phyloP scores from a whole-genome alignment of 2,113 vertebrate genomes.

The Prietella phreatophila region DNA sequence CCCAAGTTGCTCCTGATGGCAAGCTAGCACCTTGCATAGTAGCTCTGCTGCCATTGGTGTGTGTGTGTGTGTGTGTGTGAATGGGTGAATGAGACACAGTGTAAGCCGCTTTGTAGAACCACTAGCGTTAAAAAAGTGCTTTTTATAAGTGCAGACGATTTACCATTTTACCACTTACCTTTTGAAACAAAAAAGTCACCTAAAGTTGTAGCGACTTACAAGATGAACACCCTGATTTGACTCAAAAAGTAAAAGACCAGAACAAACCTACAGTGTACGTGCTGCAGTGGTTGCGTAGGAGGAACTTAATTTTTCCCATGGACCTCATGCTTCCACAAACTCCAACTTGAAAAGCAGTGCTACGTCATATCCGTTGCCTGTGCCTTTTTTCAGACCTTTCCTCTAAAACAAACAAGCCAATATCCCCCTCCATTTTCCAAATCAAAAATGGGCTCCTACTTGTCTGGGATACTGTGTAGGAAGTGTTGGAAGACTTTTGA shows the following conservation, averaged over 20 bases:
- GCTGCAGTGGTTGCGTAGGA: conserved; percentile 11
- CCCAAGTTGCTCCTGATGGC: too few relatives aligned
- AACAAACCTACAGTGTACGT: background rate
- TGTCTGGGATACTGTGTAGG: background rate
- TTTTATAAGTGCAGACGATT: too few relatives aligned
- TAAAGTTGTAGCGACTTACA: background rate
- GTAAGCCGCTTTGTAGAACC: too few relatives aligned
- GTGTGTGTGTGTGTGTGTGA: too few relatives aligned
- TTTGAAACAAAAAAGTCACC: background rate
- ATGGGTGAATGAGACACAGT: too few relatives aligned
- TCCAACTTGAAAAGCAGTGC: background rate
- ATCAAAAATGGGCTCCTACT: background rate
- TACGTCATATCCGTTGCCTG: conserved; percentile 5
- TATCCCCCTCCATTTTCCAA: conserved; percentile 1
- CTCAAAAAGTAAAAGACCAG: conserved; percentile 11
- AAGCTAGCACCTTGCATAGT: too few relatives aligned
- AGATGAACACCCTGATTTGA: background rate
- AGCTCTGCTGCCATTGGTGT: background rate
- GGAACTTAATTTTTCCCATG: conserved; percentile 16
- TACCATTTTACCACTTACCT: too few relatives aligned
- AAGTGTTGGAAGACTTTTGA: conserved; percentile 10
- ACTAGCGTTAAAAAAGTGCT: too few relatives aligned
- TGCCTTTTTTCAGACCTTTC: conserved; percentile 19
- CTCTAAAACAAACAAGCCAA: conserved; percentile 8
- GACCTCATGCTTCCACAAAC: conserved; percentile 15